Conservation (phyloP, 2,113 vertebrate species). For the Haplotaxodon microlepis region DNA sequence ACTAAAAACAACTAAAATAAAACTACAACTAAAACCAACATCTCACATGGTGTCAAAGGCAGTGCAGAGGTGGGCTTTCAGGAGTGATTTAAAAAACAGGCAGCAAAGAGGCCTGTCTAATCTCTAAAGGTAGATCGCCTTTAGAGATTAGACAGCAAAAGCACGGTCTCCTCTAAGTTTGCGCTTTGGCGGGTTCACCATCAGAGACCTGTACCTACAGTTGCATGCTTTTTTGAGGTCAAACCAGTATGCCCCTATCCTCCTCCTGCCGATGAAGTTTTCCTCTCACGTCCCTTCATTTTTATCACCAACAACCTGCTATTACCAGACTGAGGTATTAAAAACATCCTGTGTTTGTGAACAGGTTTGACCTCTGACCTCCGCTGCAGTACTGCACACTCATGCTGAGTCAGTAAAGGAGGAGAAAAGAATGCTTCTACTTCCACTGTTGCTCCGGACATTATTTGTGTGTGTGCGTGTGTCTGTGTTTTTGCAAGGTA, state of each 20-base stretch:
- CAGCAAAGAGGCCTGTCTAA: not conserved
- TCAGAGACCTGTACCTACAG: not conserved
- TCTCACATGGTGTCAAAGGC: not conserved
- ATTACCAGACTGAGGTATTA: not conserved
- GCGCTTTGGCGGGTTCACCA: not conserved
- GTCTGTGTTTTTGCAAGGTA: not conserved
- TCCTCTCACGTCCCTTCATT: not conserved
- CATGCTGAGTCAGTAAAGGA: not conserved
- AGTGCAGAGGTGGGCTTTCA: not conserved
- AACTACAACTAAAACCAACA: not conserved
- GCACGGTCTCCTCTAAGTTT: not conserved
- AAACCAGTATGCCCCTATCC: not conserved
- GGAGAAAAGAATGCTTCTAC: not conserved
- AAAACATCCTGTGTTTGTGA: slow-evolving; percentile 25
- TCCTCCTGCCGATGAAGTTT: not conserved
- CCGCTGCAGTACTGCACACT: not conserved
- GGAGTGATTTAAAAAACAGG: not conserved
- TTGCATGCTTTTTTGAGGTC: not conserved
- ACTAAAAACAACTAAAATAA: not conserved
- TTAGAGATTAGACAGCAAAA: no score
- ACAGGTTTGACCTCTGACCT: slow-evolving; percentile 7
- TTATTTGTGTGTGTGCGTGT: not conserved
- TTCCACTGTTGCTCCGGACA: not conserved
- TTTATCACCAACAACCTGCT: not conserved
- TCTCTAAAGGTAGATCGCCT: not conserved